Conservation (phyloP, 2,113 vertebrate species). For the Lucifuga dentata region DNA sequence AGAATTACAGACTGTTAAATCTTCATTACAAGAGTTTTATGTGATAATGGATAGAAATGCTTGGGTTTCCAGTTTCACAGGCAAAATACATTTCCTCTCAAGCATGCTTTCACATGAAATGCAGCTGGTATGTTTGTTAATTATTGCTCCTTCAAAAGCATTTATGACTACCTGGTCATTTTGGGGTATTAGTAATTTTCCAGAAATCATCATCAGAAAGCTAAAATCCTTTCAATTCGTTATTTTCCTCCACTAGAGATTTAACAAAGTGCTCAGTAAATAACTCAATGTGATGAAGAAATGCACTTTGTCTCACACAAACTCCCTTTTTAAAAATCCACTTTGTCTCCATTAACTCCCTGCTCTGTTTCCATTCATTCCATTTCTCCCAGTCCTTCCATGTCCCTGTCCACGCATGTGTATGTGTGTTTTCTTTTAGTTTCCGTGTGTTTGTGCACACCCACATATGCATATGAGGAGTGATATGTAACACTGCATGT, state of each 20-base stretch:
- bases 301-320: constrained; percentile 25
- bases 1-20: constrained; percentile 28
- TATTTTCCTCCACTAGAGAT: not conserved
- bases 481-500: constrained; percentile 3
- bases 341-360: constrained; percentile 45
- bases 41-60: constrained; percentile 1
- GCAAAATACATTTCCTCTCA: not conserved
- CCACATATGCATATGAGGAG: constrained; percentile 30
- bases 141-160: not conserved
- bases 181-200: not conserved
- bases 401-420: not conserved
- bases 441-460: no score
- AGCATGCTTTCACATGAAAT: not conserved
- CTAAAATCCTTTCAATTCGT: constrained; percentile 17
- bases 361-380: constrained; percentile 21
- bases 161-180: constrained; percentile 11
- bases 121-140: not conserved
- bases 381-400: not conserved
- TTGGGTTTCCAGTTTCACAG: constrained; percentile 12
- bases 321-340: constrained; percentile 38
- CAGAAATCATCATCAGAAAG: constrained; percentile 14
- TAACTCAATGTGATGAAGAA: constrained; percentile 22
- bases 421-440: not conserved
- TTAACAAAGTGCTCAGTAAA: constrained; percentile 41
- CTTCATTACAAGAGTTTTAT: constrained; percentile 10